Base-by-base conservation (phyloP, 1,140 invertebrate genomes). In the Uloborus diversus region DNA sequence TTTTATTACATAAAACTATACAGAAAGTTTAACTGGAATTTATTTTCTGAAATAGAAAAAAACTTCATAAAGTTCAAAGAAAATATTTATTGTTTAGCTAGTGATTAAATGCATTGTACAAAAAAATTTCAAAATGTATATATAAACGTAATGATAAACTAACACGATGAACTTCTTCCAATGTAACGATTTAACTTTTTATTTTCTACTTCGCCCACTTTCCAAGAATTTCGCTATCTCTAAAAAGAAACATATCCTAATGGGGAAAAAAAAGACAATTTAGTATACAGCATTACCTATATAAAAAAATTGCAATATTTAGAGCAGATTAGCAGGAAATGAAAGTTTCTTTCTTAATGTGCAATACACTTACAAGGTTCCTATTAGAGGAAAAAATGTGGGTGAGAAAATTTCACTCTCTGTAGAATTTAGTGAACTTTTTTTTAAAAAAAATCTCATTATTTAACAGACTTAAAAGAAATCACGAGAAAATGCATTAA, bases 201-300 rank as follows among this genome's bases (percentile, higher is more conserved):
- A 27, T 9, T 25, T 35, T 53, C 47, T 70, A 69, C 11, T 62
- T 53, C 11, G 20, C 25, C 80, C 96, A 90, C 88, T 99, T 99
- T 56, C 96, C 98, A 81, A 99, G 89, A 86, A 99, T 97, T 86
- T 99, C 98, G 57, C 92, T 90, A 89, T 99, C 98, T 86, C 95
- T 90, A 90, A 97, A 99, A 49, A 99, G 89, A 84, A 96, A 95
- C 84, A 94, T 96, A 87, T 99, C 97, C 86, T 93, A 84, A 73
- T 87, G 87, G 62, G 75, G 80, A 83, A 83, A 64, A 80, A 68
- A 42, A 32, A 17, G 3, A 13, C 4, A 20, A 7, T 53, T 13
- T 14, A 13, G 49, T 14, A 53, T 14, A 53, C 49, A 53, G 4
- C 9, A 20, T 4, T 13, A 9, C 4, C 20, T 13, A 20, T 9